Base-by-base conservation (phyloP, 2,888 invertebrate genomes). In the Lepidocyrtoides sp. region DNA sequence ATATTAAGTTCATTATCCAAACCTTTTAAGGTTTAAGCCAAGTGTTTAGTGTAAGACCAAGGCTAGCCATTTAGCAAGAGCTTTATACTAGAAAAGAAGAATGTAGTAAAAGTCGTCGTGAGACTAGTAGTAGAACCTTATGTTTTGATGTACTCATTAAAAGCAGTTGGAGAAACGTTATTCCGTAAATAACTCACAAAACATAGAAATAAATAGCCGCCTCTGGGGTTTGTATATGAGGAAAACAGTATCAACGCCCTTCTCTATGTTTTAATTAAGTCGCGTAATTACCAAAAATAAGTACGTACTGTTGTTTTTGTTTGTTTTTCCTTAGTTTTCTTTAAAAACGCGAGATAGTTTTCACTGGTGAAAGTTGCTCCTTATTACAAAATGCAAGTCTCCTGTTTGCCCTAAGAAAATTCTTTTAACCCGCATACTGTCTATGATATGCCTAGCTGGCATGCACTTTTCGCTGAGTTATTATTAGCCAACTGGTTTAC, bases 211-310 rank as follows among this genome's bases (percentile, higher is more conserved):
- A 79, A 79, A 79, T 79, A 51, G 32, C 57, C 32, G 57, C 79
- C 79, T 32, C 57, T 79, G 32, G 79, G 36, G 79, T 54, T 14
- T 54, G 17, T 20, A 51, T 29, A 77, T 36, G 51, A n/a, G 20
- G 17, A 1, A 54, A 57, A 79, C 32, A 32, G 29, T 14, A 54
- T 79, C 54, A 57, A 57, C 79, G 79, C 51, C 29, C 51, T 54
- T 41, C 44, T 44, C 69, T 26, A 20, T 66, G 48, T 69, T 66
- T 82, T 89, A 89, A 89, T 89, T 89, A 89, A 89, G 81, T 89
- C 89, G 69, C 72, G 82, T 82, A 89, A 89, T 89, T 89, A 82
- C 82, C 51, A n/a, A 48, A 72, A 81, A 29, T 79, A 66, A 87
- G 60, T 54, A 29, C 89, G 51, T 72, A 29, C 72, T 20, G 12